A percentile compares a stretch with the other conserved stretches of the same genome.
These are phyloP conservation scores for Myotis myotis DNA, from an alignment of 2,797 vertebrate genomes.

Conservation along the genomic window DNA sequence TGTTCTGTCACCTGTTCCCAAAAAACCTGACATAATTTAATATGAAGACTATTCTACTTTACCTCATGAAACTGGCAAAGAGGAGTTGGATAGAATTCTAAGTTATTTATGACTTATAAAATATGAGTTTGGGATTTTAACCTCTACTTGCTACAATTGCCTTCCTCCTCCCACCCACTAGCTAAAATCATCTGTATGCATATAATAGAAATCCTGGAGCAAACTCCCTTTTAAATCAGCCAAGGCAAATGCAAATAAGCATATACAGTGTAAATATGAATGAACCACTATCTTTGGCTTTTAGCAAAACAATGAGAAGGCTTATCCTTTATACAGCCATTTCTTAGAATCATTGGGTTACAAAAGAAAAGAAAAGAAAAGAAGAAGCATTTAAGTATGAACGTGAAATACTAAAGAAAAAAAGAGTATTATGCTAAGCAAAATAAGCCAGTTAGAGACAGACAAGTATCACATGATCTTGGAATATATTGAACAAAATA, in stretches of 20 bases:
- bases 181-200: not conserved
- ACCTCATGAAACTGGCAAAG: constrained; percentile 49
- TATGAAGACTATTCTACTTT: constrained; percentile 34
- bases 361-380: not conserved
- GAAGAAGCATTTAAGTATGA: not conserved
- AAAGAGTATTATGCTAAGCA: not conserved
- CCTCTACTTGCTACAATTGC: not conserved
- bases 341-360: not conserved
- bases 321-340: not conserved
- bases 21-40: constrained; percentile 65
- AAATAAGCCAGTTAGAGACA: too few relatives aligned
- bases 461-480: too few relatives aligned
- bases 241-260: not conserved
- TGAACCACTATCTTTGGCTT: not conserved
- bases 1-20: constrained; percentile 57
- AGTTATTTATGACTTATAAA: constrained; percentile 41
- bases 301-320: not conserved
- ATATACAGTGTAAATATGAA: not conserved
- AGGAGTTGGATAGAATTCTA: constrained; percentile 22
- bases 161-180: not conserved
- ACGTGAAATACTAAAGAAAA: not conserved
- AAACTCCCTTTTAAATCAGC: not conserved
- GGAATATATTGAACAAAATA: too few relatives aligned
- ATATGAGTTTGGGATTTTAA: constrained; percentile 23
- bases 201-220: not conserved